Base-by-base conservation (phyloP, 1,140 invertebrate species). In the Hyposmocoma kahamanoa region DNA sequence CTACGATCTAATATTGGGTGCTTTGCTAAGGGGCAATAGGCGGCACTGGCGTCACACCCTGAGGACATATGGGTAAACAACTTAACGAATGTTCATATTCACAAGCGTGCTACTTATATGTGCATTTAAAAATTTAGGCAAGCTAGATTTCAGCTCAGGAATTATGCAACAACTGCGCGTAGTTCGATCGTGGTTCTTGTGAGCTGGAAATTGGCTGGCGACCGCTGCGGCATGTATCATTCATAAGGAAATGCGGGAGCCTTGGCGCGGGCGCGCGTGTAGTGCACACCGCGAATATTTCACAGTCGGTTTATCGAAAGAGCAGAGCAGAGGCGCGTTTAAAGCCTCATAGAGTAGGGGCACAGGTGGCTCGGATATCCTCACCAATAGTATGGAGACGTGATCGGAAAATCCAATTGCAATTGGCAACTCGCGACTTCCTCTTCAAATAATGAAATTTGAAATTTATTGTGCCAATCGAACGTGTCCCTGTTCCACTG, bases 401-500 rank as follows among this genome's bases (percentile, higher is more conserved):
- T 84, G 81, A 81, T 80, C 77, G 65, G 78, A 77, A 81, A 84
- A 72, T 72, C 63, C 53, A 75, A 83, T 73, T 54, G 72, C 69
- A 66, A 78, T 74, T 78, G 79, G 65, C 70, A 78, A 78, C 69
- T 79, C 71, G 72, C 72, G 74, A 80, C 76, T 77, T 78, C 72
- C 76, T 80, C 70, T 83, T 80, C 76, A 78, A 80, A 83, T 83
- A 83, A 83, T 83, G 79, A 83, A 83, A 83, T 83, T 80, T 83
- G 64, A 79, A 83, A 83, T 80, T 80, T 80, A 80, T 79, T 77
- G 70, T 72, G 60, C 62, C 75, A 61, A 76, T 79, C 66, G 63
- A 71, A 75, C 62, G 71, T 65, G 56, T 62, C 53, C 61, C 55
- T 64, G 67, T 73, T 73, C 71, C 46, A 64, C 55, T 68, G 56